phyloP scores from a whole-genome alignment of 2,888 invertebrate species.

The Eristalinus sepulchralis region DNA sequence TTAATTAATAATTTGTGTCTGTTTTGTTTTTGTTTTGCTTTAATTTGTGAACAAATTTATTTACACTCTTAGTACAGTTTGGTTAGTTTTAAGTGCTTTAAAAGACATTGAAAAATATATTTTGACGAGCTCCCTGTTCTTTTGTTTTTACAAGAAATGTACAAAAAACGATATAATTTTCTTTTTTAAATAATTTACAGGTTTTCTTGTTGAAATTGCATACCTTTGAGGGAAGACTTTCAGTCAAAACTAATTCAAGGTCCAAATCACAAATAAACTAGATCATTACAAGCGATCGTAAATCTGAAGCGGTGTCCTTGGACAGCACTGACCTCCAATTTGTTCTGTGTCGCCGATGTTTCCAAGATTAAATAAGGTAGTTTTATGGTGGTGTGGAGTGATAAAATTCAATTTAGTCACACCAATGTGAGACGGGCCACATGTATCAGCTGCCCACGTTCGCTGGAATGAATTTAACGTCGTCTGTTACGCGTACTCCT shows the following conservation, averaged over 20 bases:
- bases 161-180: background rate
- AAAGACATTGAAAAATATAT: background rate
- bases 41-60: slow-evolving; percentile 36
- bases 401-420: background rate
- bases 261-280: background rate
- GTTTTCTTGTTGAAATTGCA: too few relatives aligned
- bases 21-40: slow-evolving; percentile 2
- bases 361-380: background rate
- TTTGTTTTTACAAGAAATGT: background rate
- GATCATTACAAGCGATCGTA: background rate
- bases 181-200: background rate
- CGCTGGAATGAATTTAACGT: background rate
- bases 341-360: background rate
- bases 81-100: slow-evolving; percentile 1
- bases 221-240: too few relatives aligned
- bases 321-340: background rate
- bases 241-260: background rate
- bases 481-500: background rate
- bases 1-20: slow-evolving; percentile 13
- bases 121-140: background rate
- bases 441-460: background rate
- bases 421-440: background rate
- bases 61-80: slow-evolving; percentile 37
- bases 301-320: background rate
- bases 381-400: background rate